Conservation (phyloP, 2,888 invertebrate genomes). For the Nemurella pictetii region DNA sequence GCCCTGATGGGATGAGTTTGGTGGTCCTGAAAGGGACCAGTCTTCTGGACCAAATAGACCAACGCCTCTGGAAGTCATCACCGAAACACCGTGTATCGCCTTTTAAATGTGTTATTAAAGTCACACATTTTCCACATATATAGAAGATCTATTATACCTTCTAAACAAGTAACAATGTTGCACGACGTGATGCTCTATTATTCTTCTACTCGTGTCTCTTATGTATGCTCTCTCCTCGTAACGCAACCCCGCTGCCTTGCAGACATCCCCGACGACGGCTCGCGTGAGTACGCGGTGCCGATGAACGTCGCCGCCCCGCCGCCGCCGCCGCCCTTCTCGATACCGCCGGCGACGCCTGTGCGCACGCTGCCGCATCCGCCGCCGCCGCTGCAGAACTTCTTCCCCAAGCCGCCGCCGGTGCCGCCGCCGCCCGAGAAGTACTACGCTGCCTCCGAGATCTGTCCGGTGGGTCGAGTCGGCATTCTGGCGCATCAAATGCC, state of each 20-base stretch:
- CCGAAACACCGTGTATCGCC: too few relatives aligned
- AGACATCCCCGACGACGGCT: slow-evolving; percentile 64
- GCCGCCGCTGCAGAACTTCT: slow-evolving; percentile 59
- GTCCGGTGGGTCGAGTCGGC: slow-evolving; percentile 54
- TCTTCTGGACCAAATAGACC: too few relatives aligned
- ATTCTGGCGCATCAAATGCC: too few relatives aligned
- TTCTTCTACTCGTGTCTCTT: too few relatives aligned
- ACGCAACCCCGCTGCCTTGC: slow-evolving; percentile 42
- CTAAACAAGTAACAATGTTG: too few relatives aligned
- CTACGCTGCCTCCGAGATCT: slow-evolving; percentile 72
- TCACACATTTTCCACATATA: too few relatives aligned
- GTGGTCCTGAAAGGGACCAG: too few relatives aligned
- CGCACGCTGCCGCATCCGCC: slow-evolving; percentile 51
- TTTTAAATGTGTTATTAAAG: too few relatives aligned
- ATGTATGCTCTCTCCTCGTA: not conserved
- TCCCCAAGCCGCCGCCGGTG: slow-evolving; percentile 50
- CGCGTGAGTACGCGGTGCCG: slow-evolving; percentile 66
- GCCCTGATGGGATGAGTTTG: too few relatives aligned
- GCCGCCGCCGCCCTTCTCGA: slow-evolving; percentile 47
- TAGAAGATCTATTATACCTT: too few relatives aligned
- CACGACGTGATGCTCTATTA: too few relatives aligned
- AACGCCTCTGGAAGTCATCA: too few relatives aligned
- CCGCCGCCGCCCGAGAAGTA: slow-evolving; percentile 71
- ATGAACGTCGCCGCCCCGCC: slow-evolving; percentile 50
- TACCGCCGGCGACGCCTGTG: slow-evolving; percentile 51